Evolutionary conservation across 2,797 vertebrate species (phyloP).

Genomic region (Acanthopagrus latus): DNA sequence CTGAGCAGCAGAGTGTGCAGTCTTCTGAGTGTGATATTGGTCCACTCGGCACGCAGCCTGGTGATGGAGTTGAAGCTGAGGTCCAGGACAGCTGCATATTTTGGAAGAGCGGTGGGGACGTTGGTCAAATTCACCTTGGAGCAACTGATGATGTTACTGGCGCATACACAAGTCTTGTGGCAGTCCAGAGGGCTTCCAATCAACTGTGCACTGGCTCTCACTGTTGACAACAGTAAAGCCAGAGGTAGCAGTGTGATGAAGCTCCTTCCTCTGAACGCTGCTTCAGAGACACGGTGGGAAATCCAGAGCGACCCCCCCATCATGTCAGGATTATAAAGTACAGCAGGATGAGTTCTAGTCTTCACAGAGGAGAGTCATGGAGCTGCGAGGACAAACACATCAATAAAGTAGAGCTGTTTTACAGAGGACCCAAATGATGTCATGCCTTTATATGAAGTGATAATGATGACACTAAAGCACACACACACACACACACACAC

Average conservation of each 20-base stretch:
- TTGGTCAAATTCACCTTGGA: constrained; percentile 87
- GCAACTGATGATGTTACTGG: constrained; percentile 96
- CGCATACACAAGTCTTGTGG: constrained; percentile 90
- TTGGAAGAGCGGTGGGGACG: constrained; percentile 86
- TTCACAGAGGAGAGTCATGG: constrained; percentile 42
- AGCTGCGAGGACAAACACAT: constrained; percentile 60
- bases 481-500: neutral
- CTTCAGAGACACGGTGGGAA: constrained; percentile 31
- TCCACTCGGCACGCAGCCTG: constrained; percentile 91
- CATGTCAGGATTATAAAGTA: constrained; percentile 23
- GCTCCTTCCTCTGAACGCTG: constrained; percentile 20
- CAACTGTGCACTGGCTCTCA: constrained; percentile 36
- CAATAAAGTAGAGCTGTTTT: constrained; percentile 17
- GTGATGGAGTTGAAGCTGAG: constrained; percentile 92
- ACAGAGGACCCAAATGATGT: neutral
- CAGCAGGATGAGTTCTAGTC: constrained; percentile 16
- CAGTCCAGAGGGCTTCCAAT: constrained; percentile 80
- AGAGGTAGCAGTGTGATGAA: constrained; percentile 51
- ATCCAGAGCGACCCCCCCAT: constrained; percentile 55
- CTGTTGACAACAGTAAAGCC: constrained; percentile 48
- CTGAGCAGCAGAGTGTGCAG: constrained; percentile 91
- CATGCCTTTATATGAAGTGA: neutral
- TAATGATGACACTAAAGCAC: constrained; percentile 14
- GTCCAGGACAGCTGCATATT: constrained; percentile 90
- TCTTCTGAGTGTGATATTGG: constrained; percentile 77